Percentiles rank a stretch among this genome's conserved stretches.
Evolutionary conservation across 2,888 invertebrate species (phyloP).

Genomic region (Drosophila fungiperda): DNA sequence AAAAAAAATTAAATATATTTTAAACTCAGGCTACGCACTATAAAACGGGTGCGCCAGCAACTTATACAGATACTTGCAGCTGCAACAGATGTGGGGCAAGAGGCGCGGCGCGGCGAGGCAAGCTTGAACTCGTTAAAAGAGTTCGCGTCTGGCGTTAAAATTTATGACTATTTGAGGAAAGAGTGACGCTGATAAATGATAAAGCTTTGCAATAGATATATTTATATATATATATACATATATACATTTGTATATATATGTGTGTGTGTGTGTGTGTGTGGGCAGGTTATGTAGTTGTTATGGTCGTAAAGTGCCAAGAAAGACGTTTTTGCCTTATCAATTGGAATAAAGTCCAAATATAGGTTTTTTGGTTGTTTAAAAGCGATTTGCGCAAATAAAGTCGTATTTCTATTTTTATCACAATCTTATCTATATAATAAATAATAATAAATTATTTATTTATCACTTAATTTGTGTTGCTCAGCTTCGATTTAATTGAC

Average conservation of each 20-base stretch:
- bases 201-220: conserved; percentile 31
- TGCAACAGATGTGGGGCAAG: conserved; percentile 20
- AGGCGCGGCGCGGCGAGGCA: conserved; percentile 17
- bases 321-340: conserved; percentile 23
- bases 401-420: neutral
- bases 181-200: conserved; percentile 64
- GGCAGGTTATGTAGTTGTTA: conserved; percentile 38
- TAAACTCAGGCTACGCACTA: conserved; percentile 29
- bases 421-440: neutral
- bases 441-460: neutral
- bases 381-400: neutral
- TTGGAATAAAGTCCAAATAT: conserved; percentile 10
- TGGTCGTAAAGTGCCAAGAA: conserved; percentile 37
- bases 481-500: too few relatives aligned
- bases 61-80: conserved; percentile 21
- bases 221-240: neutral
- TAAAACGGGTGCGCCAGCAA: conserved; percentile 51
- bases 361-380: neutral
- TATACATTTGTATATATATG: neutral
- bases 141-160: conserved; percentile 55
- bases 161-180: conserved; percentile 61
- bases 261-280: conserved; percentile 11
- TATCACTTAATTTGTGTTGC: too few relatives aligned
- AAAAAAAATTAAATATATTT: conserved; percentile 4
- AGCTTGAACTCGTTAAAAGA: conserved; percentile 48